phyloP scores from a whole-genome alignment of 2,797 vertebrate genomes.

The Sebastes steindachneri region DNA sequence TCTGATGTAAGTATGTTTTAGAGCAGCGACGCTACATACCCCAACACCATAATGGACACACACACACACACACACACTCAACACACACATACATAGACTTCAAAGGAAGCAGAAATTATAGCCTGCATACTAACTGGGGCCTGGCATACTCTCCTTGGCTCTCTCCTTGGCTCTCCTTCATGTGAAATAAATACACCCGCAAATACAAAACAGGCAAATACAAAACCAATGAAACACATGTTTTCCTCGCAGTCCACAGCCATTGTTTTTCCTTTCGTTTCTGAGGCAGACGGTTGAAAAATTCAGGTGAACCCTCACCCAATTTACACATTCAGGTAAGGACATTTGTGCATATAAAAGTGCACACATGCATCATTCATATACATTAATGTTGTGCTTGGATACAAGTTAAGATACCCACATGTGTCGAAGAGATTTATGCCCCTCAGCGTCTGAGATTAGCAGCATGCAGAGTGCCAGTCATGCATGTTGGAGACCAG shows the following conservation, averaged over 20 bases:
- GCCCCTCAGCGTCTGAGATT: conserved; percentile 32
- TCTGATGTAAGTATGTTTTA: conserved; percentile 37
- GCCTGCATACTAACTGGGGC: conserved; percentile 81
- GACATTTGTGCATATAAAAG: neutral
- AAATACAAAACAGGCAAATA: conserved; percentile 82
- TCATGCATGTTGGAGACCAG: conserved; percentile 45
- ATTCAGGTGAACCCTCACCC: conserved; percentile 33
- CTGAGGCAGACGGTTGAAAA: neutral
- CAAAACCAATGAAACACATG: conserved; percentile 74
- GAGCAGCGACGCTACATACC: conserved; percentile 32
- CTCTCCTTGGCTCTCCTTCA: conserved; percentile 68
- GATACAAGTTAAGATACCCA: conserved; percentile 34
- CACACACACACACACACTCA: conserved; percentile 23
- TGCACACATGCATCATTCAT: neutral
- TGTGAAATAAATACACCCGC: conserved; percentile 79
- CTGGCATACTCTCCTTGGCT: conserved; percentile 73
- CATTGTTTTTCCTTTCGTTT: conserved; percentile 60
- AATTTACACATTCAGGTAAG: neutral
- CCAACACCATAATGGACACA: conserved; percentile 52
- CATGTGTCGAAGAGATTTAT: conserved; percentile 34
- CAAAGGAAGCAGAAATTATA: conserved; percentile 82
- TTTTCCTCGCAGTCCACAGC: conserved; percentile 44
- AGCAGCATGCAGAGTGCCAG: conserved; percentile 29
- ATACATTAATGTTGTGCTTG: neutral
- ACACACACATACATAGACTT: conserved; percentile 68